Conservation (phyloP, 2,888 invertebrate species). For the Eristalis tenax region DNA sequence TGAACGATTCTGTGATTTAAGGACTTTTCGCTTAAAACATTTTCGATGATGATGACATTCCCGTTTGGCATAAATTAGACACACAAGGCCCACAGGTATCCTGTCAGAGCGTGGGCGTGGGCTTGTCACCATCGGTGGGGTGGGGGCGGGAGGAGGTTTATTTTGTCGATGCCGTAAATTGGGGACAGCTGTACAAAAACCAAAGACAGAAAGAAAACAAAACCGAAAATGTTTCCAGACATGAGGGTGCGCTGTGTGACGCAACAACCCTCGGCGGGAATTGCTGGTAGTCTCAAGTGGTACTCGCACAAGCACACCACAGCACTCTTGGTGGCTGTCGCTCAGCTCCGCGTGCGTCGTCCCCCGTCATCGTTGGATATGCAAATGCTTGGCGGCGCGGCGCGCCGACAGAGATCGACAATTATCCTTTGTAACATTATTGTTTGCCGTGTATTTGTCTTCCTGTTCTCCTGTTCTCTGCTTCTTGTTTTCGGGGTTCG, state of each 20-base stretch:
- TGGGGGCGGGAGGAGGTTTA: neutral
- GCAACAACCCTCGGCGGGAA: conserved; percentile 40
- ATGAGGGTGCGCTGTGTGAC: conserved; percentile 31
- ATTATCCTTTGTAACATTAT: conserved; percentile 68
- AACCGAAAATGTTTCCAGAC: conserved; percentile 20
- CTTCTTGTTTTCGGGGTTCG: conserved; percentile 9
- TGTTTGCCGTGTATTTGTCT: conserved; percentile 65
- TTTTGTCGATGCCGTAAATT: conserved; percentile 19
- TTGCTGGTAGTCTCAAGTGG: conserved; percentile 61
- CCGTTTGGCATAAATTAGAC: conserved; percentile 66
- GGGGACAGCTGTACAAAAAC: conserved; percentile 36
- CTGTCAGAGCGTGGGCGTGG: neutral
- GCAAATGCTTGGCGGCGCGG: conserved; percentile 50
- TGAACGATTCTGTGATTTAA: conserved; percentile 67
- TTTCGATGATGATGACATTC: conserved; percentile 66
- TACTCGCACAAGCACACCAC: conserved; percentile 34
- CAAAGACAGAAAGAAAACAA: neutral
- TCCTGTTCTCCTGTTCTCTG: conserved; percentile 45
- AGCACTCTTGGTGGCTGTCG: conserved; percentile 21
- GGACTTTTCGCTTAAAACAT: conserved; percentile 69
- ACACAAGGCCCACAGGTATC: conserved; percentile 44
- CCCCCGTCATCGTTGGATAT: conserved; percentile 25
- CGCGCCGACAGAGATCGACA: conserved; percentile 62
- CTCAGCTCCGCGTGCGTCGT: neutral
- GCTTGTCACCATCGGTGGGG: too few species aligned